Evolutionary conservation across 2,888 invertebrate species (phyloP), one percentile per base, ranked within the genome.

Genomic region (Girardia tigrina): DNA sequence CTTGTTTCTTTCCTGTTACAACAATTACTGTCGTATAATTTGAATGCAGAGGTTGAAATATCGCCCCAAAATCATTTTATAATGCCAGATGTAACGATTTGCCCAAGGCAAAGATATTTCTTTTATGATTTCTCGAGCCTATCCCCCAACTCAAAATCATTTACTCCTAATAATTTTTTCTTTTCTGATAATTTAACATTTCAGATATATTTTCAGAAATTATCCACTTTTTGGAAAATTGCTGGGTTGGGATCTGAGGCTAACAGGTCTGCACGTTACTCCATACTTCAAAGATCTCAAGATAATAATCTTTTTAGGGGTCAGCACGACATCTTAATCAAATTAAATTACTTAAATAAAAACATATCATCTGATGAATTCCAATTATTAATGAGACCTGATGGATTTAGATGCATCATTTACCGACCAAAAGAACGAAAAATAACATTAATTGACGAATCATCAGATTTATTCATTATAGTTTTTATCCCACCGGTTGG

Each of bases 401-500:
- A 56, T 56, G 56, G 56, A 16, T 8, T 56, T 56, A n/a, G 56
- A 56, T 56, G 56, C 23, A 2, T 56, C 6, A 56, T n/a, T 12
- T 56, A 20, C n/a, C 4, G 56, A 56, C 56, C 56, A 16, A 56
- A 56, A 12, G n/a, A 56, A 20, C n/a, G 56, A 56, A 56, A 56
- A 20, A 56, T 56, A 20, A 56, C 6, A 56, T 20, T 2, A 20
- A 20, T 56, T 20, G n/a, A 56, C 23, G 56, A 56, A 56, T 20
- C 23, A 20, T 4, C 56, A 2, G 56, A 56, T 56, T 56, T 56
- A 12, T 56, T 56, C 23, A 20, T 56, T 20, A 16, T 56, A 20
- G n/a, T 56, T 56, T 56, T 56, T 56, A 16, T 56, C 23, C 56
- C 56, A 56, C n/a, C 23, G 56, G 23, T 56, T 56, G 56, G 56